A percentile compares a stretch with the other conserved stretches of the same genome.
phyloP scores from a whole-genome alignment of 2,888 invertebrate species.

The Coremacera marginata region DNA sequence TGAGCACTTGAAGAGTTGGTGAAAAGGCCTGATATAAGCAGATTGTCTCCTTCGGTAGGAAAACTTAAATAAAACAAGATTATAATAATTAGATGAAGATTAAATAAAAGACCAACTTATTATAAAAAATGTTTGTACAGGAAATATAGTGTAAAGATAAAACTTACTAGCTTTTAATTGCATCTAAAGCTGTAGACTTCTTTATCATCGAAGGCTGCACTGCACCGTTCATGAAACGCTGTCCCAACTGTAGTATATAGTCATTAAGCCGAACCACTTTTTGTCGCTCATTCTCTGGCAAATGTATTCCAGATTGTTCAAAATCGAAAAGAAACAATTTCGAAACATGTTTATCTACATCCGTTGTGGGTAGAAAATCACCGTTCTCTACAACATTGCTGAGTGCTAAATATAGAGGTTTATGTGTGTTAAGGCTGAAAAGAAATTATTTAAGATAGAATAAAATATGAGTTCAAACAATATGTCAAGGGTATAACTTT shows the following conservation, averaged over 20 bases:
- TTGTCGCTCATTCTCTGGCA: slow-evolving; percentile 78
- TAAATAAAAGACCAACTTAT: no score
- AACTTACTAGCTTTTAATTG: slow-evolving; percentile 80
- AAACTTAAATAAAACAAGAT: slow-evolving; percentile 70
- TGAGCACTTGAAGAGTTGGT: slow-evolving; percentile 84
- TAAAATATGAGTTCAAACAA: background rate
- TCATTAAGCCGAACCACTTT: slow-evolving; percentile 91
- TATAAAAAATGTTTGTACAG: background rate
- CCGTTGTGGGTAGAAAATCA: slow-evolving; percentile 76
- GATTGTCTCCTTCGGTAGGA: slow-evolving; percentile 77
- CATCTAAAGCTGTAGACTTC: slow-evolving; percentile 77
- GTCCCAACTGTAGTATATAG: slow-evolving; percentile 84
- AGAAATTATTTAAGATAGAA: background rate
- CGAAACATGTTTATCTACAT: slow-evolving; percentile 87
- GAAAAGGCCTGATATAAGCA: slow-evolving; percentile 84
- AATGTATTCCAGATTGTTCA: slow-evolving; percentile 97
- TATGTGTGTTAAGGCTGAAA: slow-evolving; percentile 89
- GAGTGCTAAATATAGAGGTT: slow-evolving; percentile 83
- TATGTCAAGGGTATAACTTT: slow-evolving; percentile 73
- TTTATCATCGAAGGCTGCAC: slow-evolving; percentile 78
- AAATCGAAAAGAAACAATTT: slow-evolving; percentile 95
- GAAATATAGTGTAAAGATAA: background rate
- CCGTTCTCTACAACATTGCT: slow-evolving; percentile 78
- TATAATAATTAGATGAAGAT: slow-evolving; percentile 3
- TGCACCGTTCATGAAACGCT: slow-evolving; percentile 84